A percentile compares a stretch with the other conserved stretches of the same genome.
Conservation (phyloP, 1,140 invertebrate genomes). For the Meteorus sp. region DNA sequence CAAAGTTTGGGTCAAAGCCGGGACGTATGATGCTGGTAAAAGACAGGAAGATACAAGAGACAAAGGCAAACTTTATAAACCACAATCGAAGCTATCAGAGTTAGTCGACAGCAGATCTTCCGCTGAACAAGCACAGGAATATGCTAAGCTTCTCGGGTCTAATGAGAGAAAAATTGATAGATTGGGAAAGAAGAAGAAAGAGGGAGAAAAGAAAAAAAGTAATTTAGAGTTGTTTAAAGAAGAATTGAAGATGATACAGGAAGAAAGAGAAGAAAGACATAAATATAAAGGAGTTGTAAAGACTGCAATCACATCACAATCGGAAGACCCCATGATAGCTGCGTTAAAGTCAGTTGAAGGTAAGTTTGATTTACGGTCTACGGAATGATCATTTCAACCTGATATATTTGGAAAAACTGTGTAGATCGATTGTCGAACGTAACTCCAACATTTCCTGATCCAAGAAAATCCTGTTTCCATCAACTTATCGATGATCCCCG, state of each 20-base stretch:
- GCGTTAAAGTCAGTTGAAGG: conserved; percentile 56
- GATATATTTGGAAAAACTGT: too few relatives aligned
- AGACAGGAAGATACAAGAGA: conserved; percentile 88
- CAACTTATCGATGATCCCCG: conserved; percentile 48
- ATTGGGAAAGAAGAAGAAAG: conserved; percentile 77
- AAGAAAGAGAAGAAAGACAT: conserved; percentile 95
- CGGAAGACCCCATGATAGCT: conserved; percentile 54
- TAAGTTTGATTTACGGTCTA: conserved; percentile 28
- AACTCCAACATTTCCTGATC: conserved; percentile 41
- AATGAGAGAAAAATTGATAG: conserved; percentile 68
- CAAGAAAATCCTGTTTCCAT: conserved; percentile 44
- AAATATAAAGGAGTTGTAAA: conserved; percentile 76
- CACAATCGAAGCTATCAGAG: conserved; percentile 75
- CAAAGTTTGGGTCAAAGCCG: conserved; percentile 96
- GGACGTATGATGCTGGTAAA: conserved; percentile 92
- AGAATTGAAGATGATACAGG: conserved; percentile 92
- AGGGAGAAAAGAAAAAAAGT: conserved; percentile 91
- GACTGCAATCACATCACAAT: conserved; percentile 46
- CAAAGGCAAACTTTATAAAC: conserved; percentile 92
- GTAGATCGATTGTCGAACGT: too few relatives aligned
- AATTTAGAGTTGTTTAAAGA: conserved; percentile 98
- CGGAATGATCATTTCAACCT: too few relatives aligned
- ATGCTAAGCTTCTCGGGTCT: conserved; percentile 68
- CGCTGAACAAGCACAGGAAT: conserved; percentile 70
- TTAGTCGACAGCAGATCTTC: conserved; percentile 53